Evolutionary conservation across 2,797 vertebrate species (phyloP), one percentile per base, ranked within the genome.

Genomic region (Tolypeutes matacus): DNA sequence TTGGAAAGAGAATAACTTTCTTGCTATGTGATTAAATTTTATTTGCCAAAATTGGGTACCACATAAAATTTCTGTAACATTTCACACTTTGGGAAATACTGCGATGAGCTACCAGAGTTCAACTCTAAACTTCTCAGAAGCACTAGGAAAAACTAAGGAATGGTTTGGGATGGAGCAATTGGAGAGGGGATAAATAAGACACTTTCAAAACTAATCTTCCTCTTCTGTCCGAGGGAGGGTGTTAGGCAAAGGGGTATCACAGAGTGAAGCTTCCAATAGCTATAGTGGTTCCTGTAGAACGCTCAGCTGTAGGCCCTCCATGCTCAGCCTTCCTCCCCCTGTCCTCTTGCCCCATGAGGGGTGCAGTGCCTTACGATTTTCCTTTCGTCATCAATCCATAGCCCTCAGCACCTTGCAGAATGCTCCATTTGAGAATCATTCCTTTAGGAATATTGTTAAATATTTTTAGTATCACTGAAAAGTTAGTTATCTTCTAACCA

Each of bases 1-100:
- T 76, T 96, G 91, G 86, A 89, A 97, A 81, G 34, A 60, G 86
- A 96, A 83, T 94, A 90, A 81, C 83, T 92, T 95, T 94, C 86
- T 96, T 53, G 70, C 58, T 39, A 20, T 86, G 49, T 34, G 58
- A 93, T 96, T 86, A 89, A 72, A 39, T 91, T 95, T 94, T 95
- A 95, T 94, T 96, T 95, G 95, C 70, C 65, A 86, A 89, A 95
- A 78, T 72, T 91, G 70, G 25, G 2, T 29, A 91, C 51, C 65
- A 92, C 78, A 72, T 92, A 93, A 95, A 95, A 80, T 95, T 95
- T 93, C 93, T 84, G 53, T 49, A 64, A 39, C 27, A 80, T 93
- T 88, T 91, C 62, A 82, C 64, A 86, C 53, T 80, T 69, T 65
- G 83, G 70, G n/a, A 95, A 96, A 58, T 31, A 58, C 39, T 89